Percentiles rank a stretch among this genome's conserved stretches.
phyloP scores from a whole-genome alignment of 2,888 invertebrate genomes.

The Tricholauxania praeusta region DNA sequence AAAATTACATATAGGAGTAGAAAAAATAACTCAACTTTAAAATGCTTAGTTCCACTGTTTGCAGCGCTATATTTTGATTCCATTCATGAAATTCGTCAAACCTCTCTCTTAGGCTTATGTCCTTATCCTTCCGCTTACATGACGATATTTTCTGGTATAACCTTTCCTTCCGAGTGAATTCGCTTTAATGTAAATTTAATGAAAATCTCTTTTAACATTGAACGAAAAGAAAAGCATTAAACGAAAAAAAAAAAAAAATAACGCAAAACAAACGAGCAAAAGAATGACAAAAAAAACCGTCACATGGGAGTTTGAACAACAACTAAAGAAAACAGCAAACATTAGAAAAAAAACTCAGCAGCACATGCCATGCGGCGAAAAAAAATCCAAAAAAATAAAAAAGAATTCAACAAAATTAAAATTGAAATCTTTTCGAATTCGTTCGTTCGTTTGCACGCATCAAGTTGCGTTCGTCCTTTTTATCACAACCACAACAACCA shows the following conservation, averaged over 20 bases:
- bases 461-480: background rate
- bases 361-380: background rate
- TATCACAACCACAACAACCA: background rate
- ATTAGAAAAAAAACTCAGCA: background rate
- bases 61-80: too few relatives aligned
- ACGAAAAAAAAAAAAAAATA: background rate
- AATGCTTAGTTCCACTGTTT: too few relatives aligned
- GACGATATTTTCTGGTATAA: background rate
- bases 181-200: constrained; percentile 37
- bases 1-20: too few relatives aligned
- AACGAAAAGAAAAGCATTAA: background rate
- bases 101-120: too few relatives aligned
- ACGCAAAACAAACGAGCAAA: background rate
- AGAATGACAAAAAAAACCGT: background rate
- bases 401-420: constrained; percentile 7
- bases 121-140: background rate
- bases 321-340: background rate
- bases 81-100: too few relatives aligned
- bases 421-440: constrained; percentile 23
- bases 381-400: too few relatives aligned
- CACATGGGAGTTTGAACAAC: constrained; percentile 1
- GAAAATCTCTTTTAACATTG: constrained; percentile 34
- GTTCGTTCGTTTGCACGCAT: background rate
- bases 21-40: too few relatives aligned
- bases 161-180: constrained; percentile 22